Evolutionary conservation across 2,797 vertebrate species (phyloP), one percentile per base, ranked within the genome.

Genomic region (Crocodylus rhombifer): DNA sequence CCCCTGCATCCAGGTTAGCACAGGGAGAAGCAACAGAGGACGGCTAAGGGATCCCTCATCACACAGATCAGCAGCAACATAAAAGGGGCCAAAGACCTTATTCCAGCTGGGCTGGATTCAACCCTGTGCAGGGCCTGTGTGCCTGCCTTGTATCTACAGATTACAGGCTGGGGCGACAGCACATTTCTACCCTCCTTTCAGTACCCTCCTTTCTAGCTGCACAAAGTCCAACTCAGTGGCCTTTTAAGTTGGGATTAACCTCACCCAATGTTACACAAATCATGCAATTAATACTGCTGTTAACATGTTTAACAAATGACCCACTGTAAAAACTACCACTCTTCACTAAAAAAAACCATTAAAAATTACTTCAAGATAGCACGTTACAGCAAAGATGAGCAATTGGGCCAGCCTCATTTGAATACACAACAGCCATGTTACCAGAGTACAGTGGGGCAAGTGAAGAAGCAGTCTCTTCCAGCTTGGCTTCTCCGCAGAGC

Each of bases 241-340:
- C 18, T 76, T 75, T 61, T 14, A 17, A 26, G 57, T 14, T 71
- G 33, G 13, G 71, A 14, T 26, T 92, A 5, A 14, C 33, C 73
- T 13, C 64, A 73, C 56, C 91, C 0, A 65, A 73, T 82, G 74
- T 17, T 56, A 30, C 18, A 4, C 8, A 63, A 80, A 89, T 62
- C 87, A 60, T 33, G 14, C 0, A 6, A 89, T 90, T 95, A 95
- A 96, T 94, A 67, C 14, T 23, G 16, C 36, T 26, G 69, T 73
- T 26, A 42, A 73, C 42, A 51, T 10, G 42, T 85, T 94, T 93
- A 95, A 91, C 93, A 36, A 87, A 80, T 30, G 85, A 86, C 90
- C 74, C 78, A 20, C 61, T 82, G 30, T 79, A 82, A 71, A 89
- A 87, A 2, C 77, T 9, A 0, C 42, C 42, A 51, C 42, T 10